Percentiles rank a stretch among this genome's conserved stretches.
These are phyloP conservation scores for Eclectus roratus DNA, from an alignment of 2,113 vertebrate genomes.

Conservation along the genomic window DNA sequence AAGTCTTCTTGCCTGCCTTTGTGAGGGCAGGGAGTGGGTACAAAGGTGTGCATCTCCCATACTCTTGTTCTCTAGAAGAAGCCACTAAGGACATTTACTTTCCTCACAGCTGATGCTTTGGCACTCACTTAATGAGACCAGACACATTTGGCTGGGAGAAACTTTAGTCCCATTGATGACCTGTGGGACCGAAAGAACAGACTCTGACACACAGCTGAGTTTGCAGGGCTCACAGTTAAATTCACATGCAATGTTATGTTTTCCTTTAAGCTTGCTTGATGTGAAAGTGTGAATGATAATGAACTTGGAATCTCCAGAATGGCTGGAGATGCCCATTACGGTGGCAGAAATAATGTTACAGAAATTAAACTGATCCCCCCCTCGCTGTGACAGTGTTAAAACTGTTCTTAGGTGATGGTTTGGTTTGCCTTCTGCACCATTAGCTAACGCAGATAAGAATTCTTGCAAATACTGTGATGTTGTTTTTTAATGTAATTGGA, in stretches of 20 bases:
- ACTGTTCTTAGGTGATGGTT: neutral
- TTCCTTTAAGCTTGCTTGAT: neutral
- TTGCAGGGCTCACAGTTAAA: slow-evolving; percentile 1
- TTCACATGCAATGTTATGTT: neutral
- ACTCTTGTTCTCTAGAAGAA: neutral
- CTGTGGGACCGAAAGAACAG: neutral
- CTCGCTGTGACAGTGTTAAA: neutral
- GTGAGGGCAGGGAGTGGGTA: neutral
- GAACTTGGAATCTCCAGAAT: neutral
- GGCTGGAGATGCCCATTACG: neutral
- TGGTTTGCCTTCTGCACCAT: neutral
- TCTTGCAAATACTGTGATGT: neutral
- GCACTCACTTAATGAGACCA: neutral
- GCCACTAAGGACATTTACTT: neutral
- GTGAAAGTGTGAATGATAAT: neutral
- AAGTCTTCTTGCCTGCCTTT: neutral
- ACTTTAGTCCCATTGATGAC: neutral
- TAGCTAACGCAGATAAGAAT: neutral
- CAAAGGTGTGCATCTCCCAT: neutral
- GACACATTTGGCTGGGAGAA: neutral
- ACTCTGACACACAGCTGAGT: neutral
- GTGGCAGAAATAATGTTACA: neutral
- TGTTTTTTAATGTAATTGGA: neutral
- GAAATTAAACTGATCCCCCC: neutral
- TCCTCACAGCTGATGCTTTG: neutral